Conservation (phyloP, 2,888 invertebrate species). For the Epinotia nisella region DNA sequence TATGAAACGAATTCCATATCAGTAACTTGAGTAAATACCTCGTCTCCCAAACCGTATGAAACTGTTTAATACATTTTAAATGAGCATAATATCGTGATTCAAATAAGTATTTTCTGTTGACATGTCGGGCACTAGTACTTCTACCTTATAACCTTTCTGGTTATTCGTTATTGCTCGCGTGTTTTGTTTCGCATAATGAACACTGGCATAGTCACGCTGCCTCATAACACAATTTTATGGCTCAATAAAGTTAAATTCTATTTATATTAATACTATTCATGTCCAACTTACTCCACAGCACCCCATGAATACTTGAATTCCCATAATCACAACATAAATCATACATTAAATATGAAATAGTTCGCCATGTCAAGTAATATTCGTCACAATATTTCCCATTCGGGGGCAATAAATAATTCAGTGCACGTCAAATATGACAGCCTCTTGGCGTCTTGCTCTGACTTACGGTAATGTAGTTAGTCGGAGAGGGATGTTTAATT, state of each 20-base stretch:
- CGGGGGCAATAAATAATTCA: conserved; percentile 37
- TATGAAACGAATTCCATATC: no score
- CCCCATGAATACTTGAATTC: conserved; percentile 34
- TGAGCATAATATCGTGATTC: no score
- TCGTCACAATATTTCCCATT: conserved; percentile 39
- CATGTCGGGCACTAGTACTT: no score
- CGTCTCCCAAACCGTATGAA: no score
- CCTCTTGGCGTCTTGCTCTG: conserved; percentile 12
- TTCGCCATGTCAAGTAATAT: conserved; percentile 40
- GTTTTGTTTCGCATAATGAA: no score
- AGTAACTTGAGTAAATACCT: no score
- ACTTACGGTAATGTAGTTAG: conserved; percentile 12
- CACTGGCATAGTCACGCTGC: neutral
- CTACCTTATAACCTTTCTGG: no score
- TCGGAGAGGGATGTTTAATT: conserved; percentile 6
- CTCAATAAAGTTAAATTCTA: conserved; percentile 13
- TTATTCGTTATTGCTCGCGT: no score
- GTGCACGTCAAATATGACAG: conserved; percentile 35
- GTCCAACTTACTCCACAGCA: neutral
- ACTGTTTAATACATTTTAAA: no score
- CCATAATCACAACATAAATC: conserved; percentile 42
- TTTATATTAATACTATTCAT: conserved; percentile 27
- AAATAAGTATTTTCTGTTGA: no score
- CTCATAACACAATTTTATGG: neutral
- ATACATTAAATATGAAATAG: conserved; percentile 43